phyloP scores from a whole-genome alignment of 2,797 vertebrate species.

The Danio jaintianensis region DNA sequence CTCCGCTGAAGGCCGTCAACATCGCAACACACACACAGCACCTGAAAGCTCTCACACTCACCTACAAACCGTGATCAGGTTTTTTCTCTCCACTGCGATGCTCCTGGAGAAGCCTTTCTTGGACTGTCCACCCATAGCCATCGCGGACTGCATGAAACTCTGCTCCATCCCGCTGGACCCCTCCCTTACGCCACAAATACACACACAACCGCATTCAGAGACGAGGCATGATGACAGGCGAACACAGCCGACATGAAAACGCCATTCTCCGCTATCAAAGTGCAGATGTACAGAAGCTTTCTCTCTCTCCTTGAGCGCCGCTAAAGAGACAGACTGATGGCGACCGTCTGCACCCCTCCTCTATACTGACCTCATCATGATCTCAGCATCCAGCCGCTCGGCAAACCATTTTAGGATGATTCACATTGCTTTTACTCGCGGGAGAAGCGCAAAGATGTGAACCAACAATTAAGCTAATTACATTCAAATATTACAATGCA shows the following conservation, averaged over 20 bases:
- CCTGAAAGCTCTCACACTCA: slow-evolving; percentile 61
- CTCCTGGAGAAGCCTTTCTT: slow-evolving; percentile 87
- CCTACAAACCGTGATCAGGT: slow-evolving; percentile 96
- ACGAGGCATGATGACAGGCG: slow-evolving; percentile 25
- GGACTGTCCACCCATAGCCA: slow-evolving; percentile 86
- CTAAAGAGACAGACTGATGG: slow-evolving; percentile 13
- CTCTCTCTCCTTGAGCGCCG: slow-evolving; percentile 10
- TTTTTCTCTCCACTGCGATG: slow-evolving; percentile 89
- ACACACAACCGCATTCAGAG: slow-evolving; percentile 61
- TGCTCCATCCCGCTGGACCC: slow-evolving; percentile 77
- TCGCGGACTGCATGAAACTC: slow-evolving; percentile 82
- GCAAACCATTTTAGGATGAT: slow-evolving; percentile 18
- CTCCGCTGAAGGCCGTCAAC: neutral
- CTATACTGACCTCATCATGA: slow-evolving; percentile 62
- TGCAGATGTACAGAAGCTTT: neutral
- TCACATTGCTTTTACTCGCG: neutral
- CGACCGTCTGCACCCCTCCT: slow-evolving; percentile 46
- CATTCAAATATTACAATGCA: neutral
- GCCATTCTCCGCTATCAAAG: neutral
- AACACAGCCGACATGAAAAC: slow-evolving; percentile 11
- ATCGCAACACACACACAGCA: neutral
- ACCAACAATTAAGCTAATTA: neutral
- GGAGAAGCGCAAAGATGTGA: neutral
- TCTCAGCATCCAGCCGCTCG: slow-evolving; percentile 62
- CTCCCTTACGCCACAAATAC: slow-evolving; percentile 62